Evolutionary conservation across 2,113 vertebrate genomes (phyloP), one percentile per base, ranked within the genome.

Genomic region (Balaenoptera acutorostrata): DNA sequence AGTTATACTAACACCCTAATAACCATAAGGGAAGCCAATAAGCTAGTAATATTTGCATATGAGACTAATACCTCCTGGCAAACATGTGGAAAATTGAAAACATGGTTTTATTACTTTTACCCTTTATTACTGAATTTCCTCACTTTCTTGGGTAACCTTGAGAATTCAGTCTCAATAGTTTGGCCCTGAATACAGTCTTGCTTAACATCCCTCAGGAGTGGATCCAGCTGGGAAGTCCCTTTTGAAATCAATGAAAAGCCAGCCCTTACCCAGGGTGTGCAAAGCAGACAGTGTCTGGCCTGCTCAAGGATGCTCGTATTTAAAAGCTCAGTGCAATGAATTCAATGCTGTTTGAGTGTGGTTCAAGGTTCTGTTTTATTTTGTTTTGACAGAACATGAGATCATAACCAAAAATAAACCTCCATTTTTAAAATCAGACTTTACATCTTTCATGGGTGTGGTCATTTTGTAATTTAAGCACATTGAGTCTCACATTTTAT

Each of bases 331-430:
- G 4, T 36, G 57, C 71, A 52, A 44, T 92, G 57, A 44, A 97
- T 83, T 87, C 97, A 85, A 55, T 94, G 94, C 74, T 97, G 96
- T 98, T 95, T 95, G 88, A 97, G 95, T 84, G 44, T 64, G 57
- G 69, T 41, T 90, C 2, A 68, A 69, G 81, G 25, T 95, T 95
- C 90, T 90, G 80, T 90, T 95, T 96, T 90, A 83, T 95, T 93
- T 88, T 94, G 93, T 97, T 98, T 94, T 93, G 93, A 92, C 86
- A 93, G 92, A 96, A 97, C 97, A 97, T 98, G 98, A 98, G 98
- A 96, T 99, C 98, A 98, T 97, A 97, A 90, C 96, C 97, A 98
- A 93, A 97, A 98, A 98, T 98, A 99, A 98, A 88, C 18, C 75
- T 98, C 97, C 92, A 41, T 96, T 94, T 93, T 98, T 96, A 98